Evolutionary conservation across 2,888 invertebrate species (phyloP).

Genomic region (Panorpa germanica): DNA sequence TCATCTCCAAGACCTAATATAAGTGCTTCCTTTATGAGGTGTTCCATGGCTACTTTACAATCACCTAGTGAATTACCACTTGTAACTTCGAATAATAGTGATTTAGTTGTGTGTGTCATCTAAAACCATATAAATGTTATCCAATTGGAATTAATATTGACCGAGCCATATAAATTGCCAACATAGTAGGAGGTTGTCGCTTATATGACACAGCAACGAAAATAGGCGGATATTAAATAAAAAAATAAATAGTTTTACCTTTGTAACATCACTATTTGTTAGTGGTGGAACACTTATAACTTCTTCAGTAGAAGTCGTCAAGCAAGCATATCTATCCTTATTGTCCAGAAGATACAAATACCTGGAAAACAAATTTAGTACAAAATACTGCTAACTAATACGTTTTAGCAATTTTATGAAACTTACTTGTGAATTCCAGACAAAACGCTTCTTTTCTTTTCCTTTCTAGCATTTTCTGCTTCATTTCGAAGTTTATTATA

Average conservation of each 20-base stretch:
- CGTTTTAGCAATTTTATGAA: conserved; percentile 14
- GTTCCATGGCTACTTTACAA: conserved; percentile 48
- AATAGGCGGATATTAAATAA: background rate
- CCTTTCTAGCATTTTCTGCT: conserved; percentile 61
- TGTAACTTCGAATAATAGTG: conserved; percentile 59
- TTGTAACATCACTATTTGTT: conserved; percentile 64
- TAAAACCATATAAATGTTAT: conserved; percentile 19
- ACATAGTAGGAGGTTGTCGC: no score
- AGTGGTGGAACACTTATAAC: conserved; percentile 77
- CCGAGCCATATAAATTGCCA: no score
- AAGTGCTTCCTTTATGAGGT: conserved; percentile 42
- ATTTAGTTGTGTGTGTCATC: conserved; percentile 45
- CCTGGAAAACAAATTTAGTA: conserved; percentile 18
- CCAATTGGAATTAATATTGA: no score
- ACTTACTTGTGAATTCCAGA: conserved; percentile 60
- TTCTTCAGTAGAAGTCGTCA: conserved; percentile 38
- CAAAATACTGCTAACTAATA: background rate
- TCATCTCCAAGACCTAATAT: conserved; percentile 30
- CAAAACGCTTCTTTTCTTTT: conserved; percentile 65
- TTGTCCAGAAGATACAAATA: conserved; percentile 63
- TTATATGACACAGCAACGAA: background rate
- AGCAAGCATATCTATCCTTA: conserved; percentile 50
- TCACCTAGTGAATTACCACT: conserved; percentile 41
- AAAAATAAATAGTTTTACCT: conserved; percentile 28
- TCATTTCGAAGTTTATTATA: conserved; percentile 50